Evolutionary conservation across 2,888 invertebrate genomes (phyloP).

Genomic region (Lampropteryx suffumata): DNA sequence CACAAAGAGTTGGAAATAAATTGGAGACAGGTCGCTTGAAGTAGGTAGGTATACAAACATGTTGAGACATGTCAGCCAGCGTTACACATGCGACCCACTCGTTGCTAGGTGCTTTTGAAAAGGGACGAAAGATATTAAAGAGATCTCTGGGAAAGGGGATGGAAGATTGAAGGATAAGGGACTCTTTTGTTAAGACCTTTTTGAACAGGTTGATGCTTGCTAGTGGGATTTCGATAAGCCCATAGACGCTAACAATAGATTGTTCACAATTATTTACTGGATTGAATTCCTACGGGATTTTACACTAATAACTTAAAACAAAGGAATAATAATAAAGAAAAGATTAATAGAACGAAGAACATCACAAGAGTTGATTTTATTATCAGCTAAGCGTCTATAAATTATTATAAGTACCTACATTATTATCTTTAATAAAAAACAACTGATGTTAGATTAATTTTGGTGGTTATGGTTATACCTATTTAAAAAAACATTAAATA

Average conservation of each 20-base stretch:
- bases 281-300: constrained; percentile 14
- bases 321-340: constrained; percentile 3
- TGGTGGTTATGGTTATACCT: constrained; percentile 39
- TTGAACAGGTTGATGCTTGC: constrained; percentile 46
- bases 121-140: constrained; percentile 41
- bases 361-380: constrained; percentile 19
- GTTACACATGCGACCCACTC: constrained; percentile 31
- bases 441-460: no score
- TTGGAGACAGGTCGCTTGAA: constrained; percentile 37
- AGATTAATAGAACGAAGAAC: no score
- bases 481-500: constrained; percentile 50
- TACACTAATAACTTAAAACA: not conserved
- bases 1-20: constrained; percentile 20
- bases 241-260: constrained; percentile 25
- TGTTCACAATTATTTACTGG: constrained; percentile 29
- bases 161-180: constrained; percentile 37
- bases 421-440: constrained; percentile 35
- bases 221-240: constrained; percentile 30
- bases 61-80: constrained; percentile 28
- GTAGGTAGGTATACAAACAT: constrained; percentile 20
- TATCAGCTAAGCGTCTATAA: constrained; percentile 25
- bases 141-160: constrained; percentile 36
- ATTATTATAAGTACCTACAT: constrained; percentile 18
- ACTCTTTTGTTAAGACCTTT: constrained; percentile 32
- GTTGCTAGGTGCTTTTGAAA: constrained; percentile 38